phyloP scores from a whole-genome alignment of 2,797 vertebrate species.

The Sebastes trivittatus region DNA sequence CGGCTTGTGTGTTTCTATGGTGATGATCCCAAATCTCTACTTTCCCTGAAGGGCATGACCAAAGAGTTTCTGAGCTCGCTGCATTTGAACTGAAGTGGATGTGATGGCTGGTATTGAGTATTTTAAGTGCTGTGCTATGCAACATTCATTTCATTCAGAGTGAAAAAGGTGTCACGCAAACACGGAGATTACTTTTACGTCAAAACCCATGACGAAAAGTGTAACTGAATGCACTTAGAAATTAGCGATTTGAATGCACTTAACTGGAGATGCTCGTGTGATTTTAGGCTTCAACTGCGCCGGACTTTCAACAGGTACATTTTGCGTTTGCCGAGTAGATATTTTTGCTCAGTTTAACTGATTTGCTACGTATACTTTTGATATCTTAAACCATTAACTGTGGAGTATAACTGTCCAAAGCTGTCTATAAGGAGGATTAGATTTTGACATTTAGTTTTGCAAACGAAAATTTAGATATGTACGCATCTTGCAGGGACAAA shows the following conservation, averaged over 20 bases:
- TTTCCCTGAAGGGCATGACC: conserved; percentile 49
- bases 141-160: conserved; percentile 53
- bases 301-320: conserved; percentile 6
- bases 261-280: conserved; percentile 24
- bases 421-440: background rate
- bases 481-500: conserved; percentile 16
- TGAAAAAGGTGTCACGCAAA: conserved; percentile 34
- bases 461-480: conserved; percentile 38
- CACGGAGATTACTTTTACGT: conserved; percentile 18
- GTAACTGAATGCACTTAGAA: conserved; percentile 62
- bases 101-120: conserved; percentile 47
- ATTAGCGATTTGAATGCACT: conserved; percentile 61
- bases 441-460: conserved; percentile 16
- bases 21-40: conserved; percentile 21
- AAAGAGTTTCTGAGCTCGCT: conserved; percentile 32
- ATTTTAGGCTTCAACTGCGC: conserved; percentile 18
- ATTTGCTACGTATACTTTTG: conserved; percentile 10
- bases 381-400: conserved; percentile 9
- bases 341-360: conserved; percentile 11
- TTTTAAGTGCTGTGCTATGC: conserved; percentile 37
- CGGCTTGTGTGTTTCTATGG: conserved; percentile 4
- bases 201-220: conserved; percentile 26
- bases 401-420: conserved; percentile 7
- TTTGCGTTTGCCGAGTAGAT: conserved; percentile 19
- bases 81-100: conserved; percentile 19